Base-by-base conservation (phyloP, 2,797 vertebrate species). In the Falco cherrug region DNA sequence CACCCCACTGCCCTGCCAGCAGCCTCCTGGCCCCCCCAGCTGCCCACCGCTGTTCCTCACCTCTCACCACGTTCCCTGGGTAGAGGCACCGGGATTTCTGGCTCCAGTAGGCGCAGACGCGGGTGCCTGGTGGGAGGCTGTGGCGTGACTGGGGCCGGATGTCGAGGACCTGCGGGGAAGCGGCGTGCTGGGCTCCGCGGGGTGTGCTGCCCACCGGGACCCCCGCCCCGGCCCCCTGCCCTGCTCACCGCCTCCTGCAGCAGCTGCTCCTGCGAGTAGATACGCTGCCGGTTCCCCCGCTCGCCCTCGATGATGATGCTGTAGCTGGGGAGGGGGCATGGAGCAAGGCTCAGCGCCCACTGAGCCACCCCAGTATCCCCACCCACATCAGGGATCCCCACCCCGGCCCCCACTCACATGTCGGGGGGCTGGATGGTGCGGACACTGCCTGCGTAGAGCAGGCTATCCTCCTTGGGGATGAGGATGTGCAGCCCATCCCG, bases 81-180 rank as follows among this genome's bases (percentile, higher is more conserved):
- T 99, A 99, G 13, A 99, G 98, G 88, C 99, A 99, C 20, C 99
- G 99, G 5, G 99, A 99, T 47, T 99, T 99, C 95, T 99, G 99
- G 92, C 99, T 99, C 99, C 99, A 99, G 96, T 99, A 99, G 77
- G 99, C 99, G 19, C 99, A 99, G 89, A 99, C 99, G 22, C 99
- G 98, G 0, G 99, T 99, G 87, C 99, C 99, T 0, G 98, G 98
- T 0, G 98, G 99, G 61, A 99, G 98, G 95, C 98, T 98, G 50
- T 98, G 98, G 54, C 99, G 98, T 0, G 98, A 99, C 95, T 99
- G 99, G 0, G 99, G 99, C 59, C 98, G 98, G 37, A 99, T 97
- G 5, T 99, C 99, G 1, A 99, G 98, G 59, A 99, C 99, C 99
- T 99, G 96, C 11, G 18, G n/a, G 71, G 21, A n/a, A n/a, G 25